Evolutionary conservation across 2,797 vertebrate genomes (phyloP).

Genomic region (Cyprinella venusta): DNA sequence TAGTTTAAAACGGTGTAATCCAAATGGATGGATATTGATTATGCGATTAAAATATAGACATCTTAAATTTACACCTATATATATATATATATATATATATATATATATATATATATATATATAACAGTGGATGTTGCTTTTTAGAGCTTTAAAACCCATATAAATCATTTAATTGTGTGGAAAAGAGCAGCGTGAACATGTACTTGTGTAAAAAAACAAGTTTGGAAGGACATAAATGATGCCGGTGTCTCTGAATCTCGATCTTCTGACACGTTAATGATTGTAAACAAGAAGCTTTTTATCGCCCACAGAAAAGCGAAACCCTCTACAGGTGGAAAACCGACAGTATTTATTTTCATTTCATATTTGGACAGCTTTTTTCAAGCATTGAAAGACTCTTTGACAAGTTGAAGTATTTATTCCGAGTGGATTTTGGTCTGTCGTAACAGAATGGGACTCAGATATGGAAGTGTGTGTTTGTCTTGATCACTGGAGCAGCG

Average conservation of each 20-base stretch:
- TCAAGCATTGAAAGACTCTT: neutral
- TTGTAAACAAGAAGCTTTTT: constrained; percentile 32
- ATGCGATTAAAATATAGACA: neutral
- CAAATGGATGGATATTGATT: neutral
- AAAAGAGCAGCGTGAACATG: neutral
- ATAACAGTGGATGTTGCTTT: neutral
- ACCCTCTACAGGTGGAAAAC: neutral
- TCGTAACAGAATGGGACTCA: neutral
- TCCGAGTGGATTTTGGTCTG: neutral
- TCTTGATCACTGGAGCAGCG: neutral
- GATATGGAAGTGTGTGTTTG: neutral
- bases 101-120: too few species aligned
- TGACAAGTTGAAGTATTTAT: neutral
- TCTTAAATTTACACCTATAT: neutral
- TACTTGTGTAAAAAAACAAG: neutral
- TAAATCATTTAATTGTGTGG: neutral
- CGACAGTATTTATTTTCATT: constrained; percentile 16
- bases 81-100: too few species aligned
- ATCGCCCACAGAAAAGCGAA: neutral
- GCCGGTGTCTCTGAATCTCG: neutral
- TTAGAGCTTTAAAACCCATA: neutral
- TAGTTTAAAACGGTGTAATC: neutral
- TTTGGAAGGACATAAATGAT: neutral
- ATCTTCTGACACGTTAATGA: neutral
- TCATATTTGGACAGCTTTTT: constrained; percentile 10